Evolutionary conservation across 2,888 invertebrate genomes (phyloP), one percentile per base, ranked within the genome.

Genomic region (Cryptocheilus praepositus): DNA sequence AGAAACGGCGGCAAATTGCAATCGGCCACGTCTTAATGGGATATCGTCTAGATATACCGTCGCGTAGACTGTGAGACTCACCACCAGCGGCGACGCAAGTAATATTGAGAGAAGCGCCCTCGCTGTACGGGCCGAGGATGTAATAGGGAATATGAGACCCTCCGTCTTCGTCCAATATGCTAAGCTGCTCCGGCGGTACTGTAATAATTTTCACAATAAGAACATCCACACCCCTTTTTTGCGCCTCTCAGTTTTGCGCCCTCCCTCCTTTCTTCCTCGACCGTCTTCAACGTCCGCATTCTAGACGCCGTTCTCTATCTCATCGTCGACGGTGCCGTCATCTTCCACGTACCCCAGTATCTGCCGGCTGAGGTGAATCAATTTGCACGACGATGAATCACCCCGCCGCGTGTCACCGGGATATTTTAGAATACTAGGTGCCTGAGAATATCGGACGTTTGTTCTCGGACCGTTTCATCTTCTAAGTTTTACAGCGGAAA

Each of bases 41-140:
- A n/a, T n/a, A n/a, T n/a, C n/a, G n/a, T n/a, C n/a, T n/a, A n/a
- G n/a, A n/a, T 25, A 25, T 25, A 25, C 25, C 3, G 25, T 5
- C 25, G 25, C 5, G 36, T 36, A 36, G 36, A 36, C 11, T 2
- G 3, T 36, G 4, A 52, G 62, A 85, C 92, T 91, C 91, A 96
- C 96, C 96, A 90, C 95, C 96, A 80, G 93, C 93, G 70, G 95
- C 94, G 79, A 95, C 95, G 89, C 96, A 96, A 79, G 94, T 94
- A 75, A 96, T 93, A 86, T 94, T 93, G 71, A 96, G 92, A 44
- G 93, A 93, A 67, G 94, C 92, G 56, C 96, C 96, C 88, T 96
- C 94, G 88, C 93, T 95, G 90, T 95, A 96, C 11, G 96, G 96
- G 8, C 96, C 96, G 72, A 96, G 92, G 73, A 93, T 93, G 81